phyloP scores from a whole-genome alignment of 2,113 vertebrate genomes.

The Rallus limicola region DNA sequence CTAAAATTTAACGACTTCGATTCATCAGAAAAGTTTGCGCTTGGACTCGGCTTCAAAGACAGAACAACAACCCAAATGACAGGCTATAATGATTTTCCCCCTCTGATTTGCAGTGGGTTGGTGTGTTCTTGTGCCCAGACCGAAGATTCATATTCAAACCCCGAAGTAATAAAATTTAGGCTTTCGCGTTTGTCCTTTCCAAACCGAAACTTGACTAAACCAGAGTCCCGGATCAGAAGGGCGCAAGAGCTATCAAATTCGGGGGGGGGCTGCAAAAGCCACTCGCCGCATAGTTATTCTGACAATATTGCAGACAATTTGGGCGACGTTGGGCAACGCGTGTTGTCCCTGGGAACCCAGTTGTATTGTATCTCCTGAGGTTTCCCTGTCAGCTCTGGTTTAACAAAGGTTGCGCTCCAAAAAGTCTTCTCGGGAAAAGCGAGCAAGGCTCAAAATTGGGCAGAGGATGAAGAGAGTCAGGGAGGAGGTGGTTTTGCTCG shows the following conservation, averaged over 20 bases:
- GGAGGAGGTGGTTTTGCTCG: not conserved
- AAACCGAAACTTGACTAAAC: constrained; percentile 40
- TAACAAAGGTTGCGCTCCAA: not conserved
- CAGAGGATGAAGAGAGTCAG: not conserved
- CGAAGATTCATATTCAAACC: constrained; percentile 6
- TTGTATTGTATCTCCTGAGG: not conserved
- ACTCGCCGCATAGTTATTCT: not conserved
- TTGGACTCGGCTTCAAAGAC: constrained; percentile 59
- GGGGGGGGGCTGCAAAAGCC: not conserved
- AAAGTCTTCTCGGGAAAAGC: not conserved
- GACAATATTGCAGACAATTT: not conserved
- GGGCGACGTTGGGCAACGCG: not conserved
- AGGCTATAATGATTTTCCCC: constrained; percentile 21
- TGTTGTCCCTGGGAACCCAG: not conserved
- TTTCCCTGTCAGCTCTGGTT: not conserved
- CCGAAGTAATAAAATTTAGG: constrained; percentile 16
- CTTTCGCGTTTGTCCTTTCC: constrained; percentile 10
- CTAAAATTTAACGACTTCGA: constrained; percentile 61
- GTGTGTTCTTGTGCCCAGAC: constrained; percentile 56
- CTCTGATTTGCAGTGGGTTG: constrained; percentile 20
- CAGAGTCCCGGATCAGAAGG: constrained; percentile 34
- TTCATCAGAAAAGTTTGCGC: constrained; percentile 52
- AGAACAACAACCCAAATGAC: not conserved
- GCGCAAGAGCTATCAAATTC: not conserved
- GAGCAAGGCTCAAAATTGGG: not conserved